Evolutionary conservation across 2,113 vertebrate genomes (phyloP), one percentile per base, ranked within the genome.

Genomic region (Anguilla japonica): DNA sequence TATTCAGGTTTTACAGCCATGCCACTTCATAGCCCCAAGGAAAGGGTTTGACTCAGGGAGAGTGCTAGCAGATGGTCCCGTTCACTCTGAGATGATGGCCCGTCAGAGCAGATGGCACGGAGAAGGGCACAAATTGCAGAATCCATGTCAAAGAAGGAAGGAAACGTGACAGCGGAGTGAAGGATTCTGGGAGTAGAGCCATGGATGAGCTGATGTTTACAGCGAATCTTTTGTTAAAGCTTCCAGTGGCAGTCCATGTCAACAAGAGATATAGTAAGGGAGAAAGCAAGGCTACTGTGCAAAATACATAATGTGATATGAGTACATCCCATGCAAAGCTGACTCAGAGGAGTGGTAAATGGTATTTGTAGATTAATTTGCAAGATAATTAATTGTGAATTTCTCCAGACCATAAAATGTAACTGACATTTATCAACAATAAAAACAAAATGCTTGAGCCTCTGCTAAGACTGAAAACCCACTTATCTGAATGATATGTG

Each of bases 21-120:
- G 96, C 96, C 93, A 95, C 92, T 95, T 93, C 92, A 41, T 46
- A 34, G 79, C 39, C 79, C 94, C 94, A 94, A 95, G 95, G 96
- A 97, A 96, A 96, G 29, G 95, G 95, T 94, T 95, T 96, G 93
- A 95, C 86, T 89, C n/a, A 95, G 91, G 91, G 92, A 94, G 95
- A 95, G 94, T 95, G 95, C 95, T 96, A 96, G 96, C 96, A 97
- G 96, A 97, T 97, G 96, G 96, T 93, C 91, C 93, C 94, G 94
- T 94, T 94, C 93, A 95, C 94, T 94, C 93, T 79, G 93, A 96
- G 95, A 96, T 94, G 95, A 94, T 94, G 96, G 93, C 85, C 90
- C 87, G 93, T 94, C 95, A 94, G 90, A 95, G 94, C 96, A 97
- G 96, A 96, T 97, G 96, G 96, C 94, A 95, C 94, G 92, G 92